Base-by-base conservation (phyloP, 2,888 invertebrate species). In the Tineola bisselliella region DNA sequence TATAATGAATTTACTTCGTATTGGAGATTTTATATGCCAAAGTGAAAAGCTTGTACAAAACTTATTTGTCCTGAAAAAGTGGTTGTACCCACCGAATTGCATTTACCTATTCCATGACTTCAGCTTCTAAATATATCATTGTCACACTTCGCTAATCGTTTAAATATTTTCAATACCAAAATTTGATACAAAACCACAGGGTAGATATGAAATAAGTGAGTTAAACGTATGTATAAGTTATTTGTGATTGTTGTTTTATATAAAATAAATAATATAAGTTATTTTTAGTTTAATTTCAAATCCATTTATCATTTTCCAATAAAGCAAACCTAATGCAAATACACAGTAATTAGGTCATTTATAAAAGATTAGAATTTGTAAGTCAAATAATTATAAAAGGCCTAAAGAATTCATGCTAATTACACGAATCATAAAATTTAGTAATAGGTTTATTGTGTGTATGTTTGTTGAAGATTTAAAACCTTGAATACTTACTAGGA, bases 1-100 rank as follows among this genome's bases (percentile, higher is more conserved):
- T 43, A 25, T 38, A 4, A 8, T n/a, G 44, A 58, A 58, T 59
- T 19, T 52, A 61, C 13, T 59, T 54, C 31, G 59, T 61, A 58
- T 33, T 59, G 44, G 48, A 48, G 48, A 48, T 48, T 48, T 48
- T 48, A 48, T 48, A 48, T 48, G 15, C 48, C 48, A 48, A 48
- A 48, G 48, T 13, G 6, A 10, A n/a, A 48, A 15, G 48, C 48
- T 15, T 38, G 11, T 12, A 38, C 48, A 48, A 48, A 25, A 25
- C 5, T 38, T 38, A 10, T 12, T 38, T 3, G 38, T 38, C 10
- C n/a, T 38, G 10, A 38, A 38, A 38, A 38, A 38, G 38, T 38
- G 38, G n/a, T 43, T 8, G 8, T n/a, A 12, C 43, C 48, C 48
- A 48, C 48, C 48, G 48, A 48, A 38, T 6, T n/a, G 38, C 38